Base-by-base conservation (phyloP, 1,140 invertebrate species). In the Drosophila navojoa region DNA sequence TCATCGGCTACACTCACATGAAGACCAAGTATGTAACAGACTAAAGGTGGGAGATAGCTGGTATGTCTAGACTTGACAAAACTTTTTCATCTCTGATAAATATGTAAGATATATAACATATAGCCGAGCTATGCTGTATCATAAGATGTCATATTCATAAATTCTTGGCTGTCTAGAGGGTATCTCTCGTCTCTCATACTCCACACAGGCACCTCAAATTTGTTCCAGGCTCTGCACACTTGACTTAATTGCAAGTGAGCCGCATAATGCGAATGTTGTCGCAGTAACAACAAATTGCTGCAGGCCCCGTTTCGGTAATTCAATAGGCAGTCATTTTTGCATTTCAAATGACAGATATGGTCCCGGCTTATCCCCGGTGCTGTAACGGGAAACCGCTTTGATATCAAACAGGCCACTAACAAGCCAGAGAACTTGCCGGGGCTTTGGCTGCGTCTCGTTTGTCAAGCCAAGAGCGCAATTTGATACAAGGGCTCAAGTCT, bases 201-300 rank as follows among this genome's bases (percentile, higher is more conserved):
- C 9, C 11, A 4, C 11, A 4, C 3, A 11, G 7, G 19, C 19
- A 3, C 19, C 19, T 22, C 19, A 22, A 22, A 22, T 22, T 22
- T 22, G 19, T 22, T 22, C 19, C 19, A 22, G 2, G 47, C 19
- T 70, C n/a, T 9, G 38, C 13, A 53, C 71, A 74, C 53, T 74
- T 74, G 52, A 75, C 52, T 70, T 75, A 75, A 75, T 75, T 75
- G 67, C 67, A 63, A 55, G 35, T 52, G 42, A 62, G 50, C 44
- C 50, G 44, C 55, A 69, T 68, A 49, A 62, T 68, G 42, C 57
- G 66, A 57, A 49, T 55, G 50, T 52, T 44, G 10, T 22, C 27
- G 25, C 16, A 27, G 42, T 52, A 66, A 50, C 61, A 58, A 44
- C 22, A 54, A 25, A 58, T 16, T 53, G 63, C 70, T 54, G 49